Percentiles rank a stretch among this genome's conserved stretches.
Conservation (phyloP, 2,888 invertebrate species). For the Chaetogeoica ovagalla region DNA sequence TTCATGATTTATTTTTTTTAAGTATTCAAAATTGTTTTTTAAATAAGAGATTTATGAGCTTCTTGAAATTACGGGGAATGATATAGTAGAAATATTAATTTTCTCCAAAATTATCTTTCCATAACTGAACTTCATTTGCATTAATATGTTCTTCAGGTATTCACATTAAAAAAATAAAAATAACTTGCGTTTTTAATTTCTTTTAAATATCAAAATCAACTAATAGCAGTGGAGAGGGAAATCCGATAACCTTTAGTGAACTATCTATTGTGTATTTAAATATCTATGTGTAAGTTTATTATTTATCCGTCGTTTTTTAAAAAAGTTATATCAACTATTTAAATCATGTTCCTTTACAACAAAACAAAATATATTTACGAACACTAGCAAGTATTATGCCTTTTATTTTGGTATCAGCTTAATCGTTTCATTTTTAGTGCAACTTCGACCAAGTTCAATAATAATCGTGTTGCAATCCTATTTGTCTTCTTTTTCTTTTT, state of each 20-base stretch:
- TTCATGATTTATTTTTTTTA: not conserved
- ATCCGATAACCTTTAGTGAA: slow-evolving; percentile 4
- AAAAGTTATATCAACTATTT: slow-evolving; percentile 12
- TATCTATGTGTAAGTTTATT: slow-evolving; percentile 15
- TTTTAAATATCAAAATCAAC: not conserved
- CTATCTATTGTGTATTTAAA: slow-evolving; percentile 4
- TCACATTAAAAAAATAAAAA: too few species aligned
- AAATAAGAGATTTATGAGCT: not conserved
- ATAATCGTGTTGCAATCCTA: not conserved
- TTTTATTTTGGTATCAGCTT: not conserved
- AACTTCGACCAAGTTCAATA: not conserved
- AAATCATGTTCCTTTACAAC: slow-evolving; percentile 41
- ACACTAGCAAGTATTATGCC: slow-evolving; percentile 10
- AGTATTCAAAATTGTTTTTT: not conserved
- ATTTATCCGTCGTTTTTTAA: slow-evolving; percentile 21
- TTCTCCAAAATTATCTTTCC: too few species aligned
- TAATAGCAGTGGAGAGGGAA: too few species aligned
- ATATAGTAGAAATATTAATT: too few species aligned
- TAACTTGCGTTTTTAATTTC: not conserved
- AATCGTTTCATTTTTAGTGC: not conserved
- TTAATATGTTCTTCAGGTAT: too few species aligned
- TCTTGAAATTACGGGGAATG: too few species aligned
- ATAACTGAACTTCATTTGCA: too few species aligned
- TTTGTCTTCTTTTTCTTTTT: slow-evolving; percentile 14
- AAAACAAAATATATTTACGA: slow-evolving; percentile 26